Conservation (phyloP, 1,140 invertebrate species). For the Atta colombica region DNA sequence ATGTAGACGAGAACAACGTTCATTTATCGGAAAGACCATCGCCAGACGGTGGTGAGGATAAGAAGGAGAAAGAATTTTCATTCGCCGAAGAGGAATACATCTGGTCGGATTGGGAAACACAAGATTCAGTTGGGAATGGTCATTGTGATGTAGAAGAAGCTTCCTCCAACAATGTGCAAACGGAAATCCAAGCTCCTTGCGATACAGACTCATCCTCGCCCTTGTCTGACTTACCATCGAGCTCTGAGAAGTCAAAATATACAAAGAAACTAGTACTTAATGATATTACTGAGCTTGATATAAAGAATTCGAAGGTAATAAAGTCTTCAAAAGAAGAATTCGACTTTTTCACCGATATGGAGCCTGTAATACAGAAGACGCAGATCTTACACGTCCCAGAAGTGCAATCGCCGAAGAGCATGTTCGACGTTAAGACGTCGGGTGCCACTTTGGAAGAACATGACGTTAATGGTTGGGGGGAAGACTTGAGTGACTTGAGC, state of each 20-base stretch:
- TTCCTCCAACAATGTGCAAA: neutral
- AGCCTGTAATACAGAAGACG: constrained; percentile 91
- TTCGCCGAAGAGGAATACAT: constrained; percentile 85
- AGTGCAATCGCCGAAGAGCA: constrained; percentile 76
- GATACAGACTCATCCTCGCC: neutral
- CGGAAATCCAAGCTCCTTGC: neutral
- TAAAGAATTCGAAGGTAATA: constrained; percentile 89
- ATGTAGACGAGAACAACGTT: constrained; percentile 62
- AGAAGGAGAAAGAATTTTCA: constrained; percentile 86
- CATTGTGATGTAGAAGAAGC: neutral
- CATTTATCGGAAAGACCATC: constrained; percentile 90
- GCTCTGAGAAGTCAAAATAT: constrained; percentile 61
- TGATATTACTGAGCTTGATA: constrained; percentile 91
- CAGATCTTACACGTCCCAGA: constrained; percentile 85
- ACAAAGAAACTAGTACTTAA: constrained; percentile 86
- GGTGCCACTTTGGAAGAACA: constrained; percentile 67
- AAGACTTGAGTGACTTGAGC: constrained; percentile 84
- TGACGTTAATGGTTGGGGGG: constrained; percentile 82
- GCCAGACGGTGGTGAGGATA: constrained; percentile 93
- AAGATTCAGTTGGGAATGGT: constrained; percentile 80
- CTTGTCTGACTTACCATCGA: constrained; percentile 4
- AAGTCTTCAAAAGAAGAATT: constrained; percentile 83
- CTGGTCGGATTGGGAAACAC: constrained; percentile 93
- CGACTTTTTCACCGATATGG: constrained; percentile 95
- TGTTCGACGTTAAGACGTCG: constrained; percentile 80